phyloP scores from a whole-genome alignment of 2,113 vertebrate genomes.

The Mugil cephalus region DNA sequence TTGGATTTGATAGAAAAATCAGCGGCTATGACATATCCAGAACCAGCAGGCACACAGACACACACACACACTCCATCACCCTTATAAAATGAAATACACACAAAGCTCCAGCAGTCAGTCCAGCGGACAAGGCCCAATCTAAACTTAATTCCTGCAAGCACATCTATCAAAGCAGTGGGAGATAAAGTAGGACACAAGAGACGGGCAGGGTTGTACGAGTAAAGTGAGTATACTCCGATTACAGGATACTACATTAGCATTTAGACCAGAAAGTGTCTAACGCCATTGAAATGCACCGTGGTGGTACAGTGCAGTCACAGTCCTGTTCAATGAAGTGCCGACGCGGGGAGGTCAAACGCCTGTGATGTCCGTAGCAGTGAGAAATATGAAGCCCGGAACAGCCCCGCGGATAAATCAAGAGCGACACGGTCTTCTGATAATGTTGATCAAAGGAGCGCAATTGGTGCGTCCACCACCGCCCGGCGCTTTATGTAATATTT shows the following conservation, averaged over 20 bases:
- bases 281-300: slow-evolving; percentile 55
- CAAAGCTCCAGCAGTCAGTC: slow-evolving; percentile 17
- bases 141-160: slow-evolving; percentile 57
- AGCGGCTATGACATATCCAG: slow-evolving; percentile 45
- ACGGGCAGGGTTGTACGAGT: slow-evolving; percentile 50
- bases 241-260: slow-evolving; percentile 70
- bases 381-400: slow-evolving; percentile 51
- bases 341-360: slow-evolving; percentile 42
- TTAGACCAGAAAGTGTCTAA: slow-evolving; percentile 66
- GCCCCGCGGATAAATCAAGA: slow-evolving; percentile 43
- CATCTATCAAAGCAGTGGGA: slow-evolving; percentile 53
- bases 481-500: slow-evolving; percentile 52
- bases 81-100: slow-evolving; percentile 36
- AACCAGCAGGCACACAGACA: slow-evolving; percentile 4
- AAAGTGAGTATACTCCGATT: slow-evolving; percentile 63
- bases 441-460: slow-evolving; percentile 63
- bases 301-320: slow-evolving; percentile 55
- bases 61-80: neutral
- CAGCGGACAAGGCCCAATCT: slow-evolving; percentile 41
- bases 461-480: slow-evolving; percentile 24
- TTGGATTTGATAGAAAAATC: slow-evolving; percentile 47
- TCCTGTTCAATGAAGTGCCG: slow-evolving; percentile 53
- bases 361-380: slow-evolving; percentile 44
- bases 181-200: slow-evolving; percentile 58
- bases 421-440: slow-evolving; percentile 50